Evolutionary conservation across 2,797 vertebrate genomes (phyloP).

Genomic region (Dipus sagitta): DNA sequence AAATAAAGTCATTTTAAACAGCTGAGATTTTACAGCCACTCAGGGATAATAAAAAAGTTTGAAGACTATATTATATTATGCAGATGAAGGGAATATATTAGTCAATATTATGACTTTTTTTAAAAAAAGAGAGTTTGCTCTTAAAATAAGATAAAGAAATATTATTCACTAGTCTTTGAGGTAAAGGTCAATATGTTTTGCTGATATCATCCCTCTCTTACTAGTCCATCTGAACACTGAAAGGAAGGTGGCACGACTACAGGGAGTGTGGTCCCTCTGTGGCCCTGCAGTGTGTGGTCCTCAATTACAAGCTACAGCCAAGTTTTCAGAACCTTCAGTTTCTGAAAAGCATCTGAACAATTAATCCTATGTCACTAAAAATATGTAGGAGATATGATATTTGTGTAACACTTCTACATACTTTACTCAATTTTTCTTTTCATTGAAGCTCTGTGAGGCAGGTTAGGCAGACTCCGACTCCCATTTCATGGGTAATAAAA

Average conservation of each 20-base stretch:
- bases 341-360: background rate
- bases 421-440: background rate
- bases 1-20: slow-evolving; percentile 79
- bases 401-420: background rate
- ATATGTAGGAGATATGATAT: background rate
- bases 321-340: background rate
- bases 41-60: slow-evolving; percentile 79
- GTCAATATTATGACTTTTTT: slow-evolving; percentile 73
- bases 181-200: slow-evolving; percentile 56
- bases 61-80: slow-evolving; percentile 64
- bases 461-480: background rate
- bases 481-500: background rate
- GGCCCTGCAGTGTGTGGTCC: background rate
- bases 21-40: slow-evolving; percentile 81
- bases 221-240: background rate
- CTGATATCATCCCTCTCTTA: slow-evolving; percentile 25
- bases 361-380: slow-evolving; percentile 18
- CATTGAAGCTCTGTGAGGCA: background rate
- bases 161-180: slow-evolving; percentile 43
- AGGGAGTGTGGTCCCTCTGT: background rate
- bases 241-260: background rate
- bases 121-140: slow-evolving; percentile 44
- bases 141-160: slow-evolving; percentile 67
- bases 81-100: slow-evolving; percentile 67
- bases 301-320: background rate